A percentile compares a stretch with the other conserved stretches of the same genome.
phyloP scores from a whole-genome alignment of 2,888 invertebrate genomes.

The Oscheius sp. region DNA sequence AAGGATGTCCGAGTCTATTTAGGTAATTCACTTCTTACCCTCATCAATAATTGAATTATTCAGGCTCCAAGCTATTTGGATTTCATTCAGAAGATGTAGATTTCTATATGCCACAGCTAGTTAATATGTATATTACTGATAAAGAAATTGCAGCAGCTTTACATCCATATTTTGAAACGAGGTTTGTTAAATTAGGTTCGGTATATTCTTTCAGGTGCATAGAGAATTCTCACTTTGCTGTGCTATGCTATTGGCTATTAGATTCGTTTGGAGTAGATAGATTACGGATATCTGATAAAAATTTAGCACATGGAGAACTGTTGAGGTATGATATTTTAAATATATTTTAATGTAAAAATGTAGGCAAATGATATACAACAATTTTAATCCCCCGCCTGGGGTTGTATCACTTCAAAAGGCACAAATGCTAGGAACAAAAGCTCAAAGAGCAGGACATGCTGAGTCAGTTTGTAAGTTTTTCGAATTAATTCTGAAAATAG shows the following conservation, averaged over 20 bases:
- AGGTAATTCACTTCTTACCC: slow-evolving; percentile 74
- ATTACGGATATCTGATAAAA: slow-evolving; percentile 16
- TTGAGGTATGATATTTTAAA: slow-evolving; percentile 27
- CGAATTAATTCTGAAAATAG: background rate
- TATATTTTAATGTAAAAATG: background rate
- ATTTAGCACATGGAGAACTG: slow-evolving; percentile 32
- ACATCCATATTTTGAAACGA: slow-evolving; percentile 83
- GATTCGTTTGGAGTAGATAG: slow-evolving; percentile 89
- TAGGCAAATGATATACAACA: slow-evolving; percentile 30
- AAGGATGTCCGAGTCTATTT: slow-evolving; percentile 96
- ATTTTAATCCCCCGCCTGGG: slow-evolving; percentile 13
- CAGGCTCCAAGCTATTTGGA: slow-evolving; percentile 92
- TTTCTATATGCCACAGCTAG: slow-evolving; percentile 95
- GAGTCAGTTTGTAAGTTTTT: slow-evolving; percentile 9
- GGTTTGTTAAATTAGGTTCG: too few species aligned
- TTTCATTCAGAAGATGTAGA: slow-evolving; percentile 91
- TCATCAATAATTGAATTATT: background rate
- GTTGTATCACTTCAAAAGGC: background rate
- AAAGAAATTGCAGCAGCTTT: slow-evolving; percentile 93
- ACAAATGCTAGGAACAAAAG: background rate
- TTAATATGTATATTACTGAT: slow-evolving; percentile 98
- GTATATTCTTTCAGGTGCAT: slow-evolving; percentile 86
- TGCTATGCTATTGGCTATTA: slow-evolving; percentile 93
- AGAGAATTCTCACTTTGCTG: slow-evolving; percentile 91
- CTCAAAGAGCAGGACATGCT: background rate